Percentiles rank a stretch among this genome's conserved stretches.
Conservation (phyloP, 1,140 invertebrate species). For the Pseudomyrmex dendroicus region DNA sequence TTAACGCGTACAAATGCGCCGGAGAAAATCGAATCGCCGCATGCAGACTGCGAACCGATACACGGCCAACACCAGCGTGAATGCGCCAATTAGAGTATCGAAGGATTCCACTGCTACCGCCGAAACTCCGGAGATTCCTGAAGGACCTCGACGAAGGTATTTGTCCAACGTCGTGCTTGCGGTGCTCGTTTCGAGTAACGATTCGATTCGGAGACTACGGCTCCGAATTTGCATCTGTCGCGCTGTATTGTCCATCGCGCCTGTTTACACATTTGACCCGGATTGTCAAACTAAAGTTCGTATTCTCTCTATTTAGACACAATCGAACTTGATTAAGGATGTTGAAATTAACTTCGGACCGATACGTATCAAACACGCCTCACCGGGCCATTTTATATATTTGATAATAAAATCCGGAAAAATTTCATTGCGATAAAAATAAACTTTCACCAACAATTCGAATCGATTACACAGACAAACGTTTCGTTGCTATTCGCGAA, state of each 20-base stretch:
- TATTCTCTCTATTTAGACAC: slow-evolving; percentile 63
- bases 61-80: slow-evolving; percentile 75
- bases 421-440: background rate
- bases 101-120: slow-evolving; percentile 78
- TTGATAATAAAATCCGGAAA: background rate
- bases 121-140: slow-evolving; percentile 81
- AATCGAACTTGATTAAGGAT: slow-evolving; percentile 73
- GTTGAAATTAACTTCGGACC: slow-evolving; percentile 69
- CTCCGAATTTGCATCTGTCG: slow-evolving; percentile 71
- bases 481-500: too few species aligned
- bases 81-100: slow-evolving; percentile 82
- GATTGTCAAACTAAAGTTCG: slow-evolving; percentile 68
- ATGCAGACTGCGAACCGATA: slow-evolving; percentile 68
- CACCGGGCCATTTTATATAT: slow-evolving; percentile 1
- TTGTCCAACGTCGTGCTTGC: slow-evolving; percentile 79
- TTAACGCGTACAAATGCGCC: slow-evolving; percentile 25
- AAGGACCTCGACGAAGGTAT: slow-evolving; percentile 80
- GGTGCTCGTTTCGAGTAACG: slow-evolving; percentile 76
- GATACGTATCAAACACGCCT: slow-evolving; percentile 43
- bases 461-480: background rate
- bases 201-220: slow-evolving; percentile 74
- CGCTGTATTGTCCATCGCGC: slow-evolving; percentile 68
- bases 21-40: slow-evolving; percentile 68
- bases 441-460: background rate
- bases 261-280: slow-evolving; percentile 74